These are phyloP conservation scores for Otocyon megalotis DNA, from an alignment of 2,113 vertebrate genomes.

Conservation along the genomic window DNA sequence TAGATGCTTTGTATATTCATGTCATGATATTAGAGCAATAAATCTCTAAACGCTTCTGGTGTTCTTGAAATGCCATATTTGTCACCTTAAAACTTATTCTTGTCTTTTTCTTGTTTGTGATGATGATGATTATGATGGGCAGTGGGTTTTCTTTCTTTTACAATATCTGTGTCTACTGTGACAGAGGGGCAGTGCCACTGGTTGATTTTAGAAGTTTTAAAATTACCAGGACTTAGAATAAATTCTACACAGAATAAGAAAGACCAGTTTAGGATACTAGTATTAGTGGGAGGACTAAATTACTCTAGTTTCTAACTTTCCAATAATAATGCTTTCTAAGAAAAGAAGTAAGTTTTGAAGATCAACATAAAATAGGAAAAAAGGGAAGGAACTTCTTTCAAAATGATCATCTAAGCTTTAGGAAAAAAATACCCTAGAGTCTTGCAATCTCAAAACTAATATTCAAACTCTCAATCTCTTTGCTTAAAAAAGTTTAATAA, in stretches of 20 bases:
- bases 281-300: background rate
- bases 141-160: background rate
- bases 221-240: background rate
- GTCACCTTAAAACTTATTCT: background rate
- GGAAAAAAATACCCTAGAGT: background rate
- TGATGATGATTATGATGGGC: background rate
- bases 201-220: background rate
- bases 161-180: background rate
- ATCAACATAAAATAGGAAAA: background rate
- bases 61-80: background rate
- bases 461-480: conserved; percentile 76
- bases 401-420: background rate
- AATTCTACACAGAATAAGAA: background rate
- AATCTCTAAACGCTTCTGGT: background rate
- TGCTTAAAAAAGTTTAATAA: conserved; percentile 89
- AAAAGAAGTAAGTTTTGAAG: conserved; percentile 1
- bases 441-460: conserved; percentile 19
- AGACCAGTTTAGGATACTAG: background rate
- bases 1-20: background rate
- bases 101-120: background rate
- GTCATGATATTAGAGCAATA: background rate
- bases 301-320: background rate
- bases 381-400: background rate
- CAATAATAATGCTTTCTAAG: background rate
- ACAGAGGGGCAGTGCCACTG: background rate